Evolutionary conservation across 2,888 invertebrate genomes (phyloP).

Genomic region (Plemyria rubiginata): DNA sequence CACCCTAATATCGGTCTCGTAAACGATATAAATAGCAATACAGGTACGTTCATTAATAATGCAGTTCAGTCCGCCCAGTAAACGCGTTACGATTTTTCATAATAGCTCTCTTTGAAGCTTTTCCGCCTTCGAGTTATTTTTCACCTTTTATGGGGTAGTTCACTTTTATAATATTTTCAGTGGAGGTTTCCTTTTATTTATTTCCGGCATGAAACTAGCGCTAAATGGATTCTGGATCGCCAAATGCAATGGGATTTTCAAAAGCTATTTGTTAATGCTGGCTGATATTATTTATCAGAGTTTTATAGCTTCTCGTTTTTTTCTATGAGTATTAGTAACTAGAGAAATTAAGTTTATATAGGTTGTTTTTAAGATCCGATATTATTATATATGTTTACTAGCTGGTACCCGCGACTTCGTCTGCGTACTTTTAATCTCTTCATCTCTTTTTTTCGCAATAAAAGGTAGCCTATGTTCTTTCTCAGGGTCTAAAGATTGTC

Average conservation of each 20-base stretch:
- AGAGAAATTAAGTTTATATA: too few relatives aligned
- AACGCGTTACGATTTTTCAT: slow-evolving; percentile 84
- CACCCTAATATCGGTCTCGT: slow-evolving; percentile 35
- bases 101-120: slow-evolving; percentile 78
- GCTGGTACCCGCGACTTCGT: too few relatives aligned
- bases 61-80: slow-evolving; percentile 76
- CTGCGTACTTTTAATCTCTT: too few relatives aligned
- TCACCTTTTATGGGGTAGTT: slow-evolving; percentile 69
- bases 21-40: slow-evolving; percentile 49
- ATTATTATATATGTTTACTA: too few relatives aligned
- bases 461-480: too few relatives aligned
- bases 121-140: slow-evolving; percentile 55
- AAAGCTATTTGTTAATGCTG: not conserved
- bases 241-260: slow-evolving; percentile 11
- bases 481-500: too few relatives aligned
- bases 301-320: not conserved
- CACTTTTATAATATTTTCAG: slow-evolving; percentile 61
- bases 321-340: too few relatives aligned
- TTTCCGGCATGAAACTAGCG: slow-evolving; percentile 21
- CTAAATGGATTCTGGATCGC: slow-evolving; percentile 11
- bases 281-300: not conserved
- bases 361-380: too few relatives aligned
- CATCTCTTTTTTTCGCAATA: too few relatives aligned
- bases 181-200: slow-evolving; percentile 52
- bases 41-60: slow-evolving; percentile 78